Evolutionary conservation across 2,888 invertebrate genomes (phyloP), one percentile per base, ranked within the genome.

Genomic region (Lasioglossum morio): DNA sequence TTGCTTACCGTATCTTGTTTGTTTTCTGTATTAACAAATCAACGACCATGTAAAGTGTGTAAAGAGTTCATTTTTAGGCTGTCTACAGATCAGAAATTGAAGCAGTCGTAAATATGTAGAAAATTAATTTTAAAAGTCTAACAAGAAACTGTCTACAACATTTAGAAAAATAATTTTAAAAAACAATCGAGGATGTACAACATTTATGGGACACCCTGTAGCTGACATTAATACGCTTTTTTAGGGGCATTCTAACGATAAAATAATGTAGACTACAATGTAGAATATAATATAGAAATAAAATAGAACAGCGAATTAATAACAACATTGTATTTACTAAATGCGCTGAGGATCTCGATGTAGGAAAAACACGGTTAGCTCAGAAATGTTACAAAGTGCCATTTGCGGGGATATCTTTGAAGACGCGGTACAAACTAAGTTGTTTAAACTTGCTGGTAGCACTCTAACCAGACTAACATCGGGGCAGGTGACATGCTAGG

Each of bases 381-480:
- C 37, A 57, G 34, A n/a, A 76, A 63, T 46, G 53, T n/a, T 40
- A 37, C 23, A 4, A 16, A 19, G n/a, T 43, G 69, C 80, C 82
- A 85, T 86, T 86, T 79, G 72, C 79, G 60, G 30, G 23, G 37
- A 53, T 77, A 80, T 77, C 66, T 79, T 79, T 84, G 78, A 89
- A 87, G 91, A 89, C 81, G 81, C 48, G 72, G 73, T 77, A 27
- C 76, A 84, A 90, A 90, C 89, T 89, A 84, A 90, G 89, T 90
- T 90, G 86, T 78, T 73, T 82, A 78, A 90, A 90, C 91, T 90
- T 86, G 40, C 73, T 76, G 77, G 80, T 76, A 57, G 73, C 78
- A 57, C 81, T 85, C 87, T 72, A 84, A 89, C 77, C 76, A 40
- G 69, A 37, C 37, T 37, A 77, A 79, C 81, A 81, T 90, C 85